Conservation (phyloP, 2,888 invertebrate genomes). For the Caenorhabditis uteleia region DNA sequence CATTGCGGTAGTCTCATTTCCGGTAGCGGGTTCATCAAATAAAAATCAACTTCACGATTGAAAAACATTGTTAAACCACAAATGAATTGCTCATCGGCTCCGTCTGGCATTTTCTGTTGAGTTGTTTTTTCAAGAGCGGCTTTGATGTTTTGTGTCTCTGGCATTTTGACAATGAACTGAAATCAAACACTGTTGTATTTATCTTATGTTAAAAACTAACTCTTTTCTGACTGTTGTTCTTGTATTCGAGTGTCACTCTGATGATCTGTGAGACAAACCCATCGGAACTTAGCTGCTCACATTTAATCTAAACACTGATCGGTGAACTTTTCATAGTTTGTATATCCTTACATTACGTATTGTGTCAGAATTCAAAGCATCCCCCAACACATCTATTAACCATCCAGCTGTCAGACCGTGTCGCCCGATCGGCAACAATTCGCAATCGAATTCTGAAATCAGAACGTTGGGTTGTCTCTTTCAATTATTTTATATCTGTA, state of each 20-base stretch:
- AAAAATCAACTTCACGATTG: slow-evolving; percentile 46
- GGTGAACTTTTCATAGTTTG: neutral
- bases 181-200: slow-evolving; percentile 2
- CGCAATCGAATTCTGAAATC: slow-evolving; percentile 13
- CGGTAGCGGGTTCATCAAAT: slow-evolving; percentile 33
- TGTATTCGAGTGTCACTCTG: slow-evolving; percentile 23
- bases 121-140: slow-evolving; percentile 39
- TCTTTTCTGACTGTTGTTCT: slow-evolving; percentile 14
- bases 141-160: slow-evolving; percentile 43
- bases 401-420: slow-evolving; percentile 35
- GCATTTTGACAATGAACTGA: slow-evolving; percentile 48
- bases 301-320: slow-evolving; percentile 4
- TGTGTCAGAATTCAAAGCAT: slow-evolving; percentile 8
- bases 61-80: slow-evolving; percentile 36
- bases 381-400: slow-evolving; percentile 17
- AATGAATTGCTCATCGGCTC: slow-evolving; percentile 42
- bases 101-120: slow-evolving; percentile 22
- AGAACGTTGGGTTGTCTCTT: neutral
- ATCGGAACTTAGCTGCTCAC: slow-evolving; percentile 35
- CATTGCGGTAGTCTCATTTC: slow-evolving; percentile 30
- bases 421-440: slow-evolving; percentile 26
- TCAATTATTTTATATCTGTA: neutral
- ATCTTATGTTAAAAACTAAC: slow-evolving; percentile 4
- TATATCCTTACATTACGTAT: slow-evolving; percentile 1
- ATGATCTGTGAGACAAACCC: slow-evolving; percentile 51